These are phyloP conservation scores for Phortica magna DNA, from an alignment of 2,888 invertebrate species.

Conservation along the genomic window DNA sequence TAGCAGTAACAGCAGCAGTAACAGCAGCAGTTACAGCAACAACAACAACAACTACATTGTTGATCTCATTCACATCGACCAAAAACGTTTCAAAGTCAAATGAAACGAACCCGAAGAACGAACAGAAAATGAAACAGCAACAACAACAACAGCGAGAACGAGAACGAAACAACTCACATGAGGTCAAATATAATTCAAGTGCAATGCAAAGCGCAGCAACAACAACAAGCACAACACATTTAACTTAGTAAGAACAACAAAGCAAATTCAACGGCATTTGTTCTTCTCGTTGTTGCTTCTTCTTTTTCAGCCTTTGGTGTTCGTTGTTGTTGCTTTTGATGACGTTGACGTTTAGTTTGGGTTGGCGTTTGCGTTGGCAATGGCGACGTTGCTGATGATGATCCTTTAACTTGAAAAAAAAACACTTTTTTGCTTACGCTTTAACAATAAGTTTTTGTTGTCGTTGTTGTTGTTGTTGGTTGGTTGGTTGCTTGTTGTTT, in stretches of 20 bases:
- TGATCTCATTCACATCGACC: neutral
- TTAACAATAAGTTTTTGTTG: neutral
- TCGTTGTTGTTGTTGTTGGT: slow-evolving; percentile 7
- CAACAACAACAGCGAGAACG: neutral
- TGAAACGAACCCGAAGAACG: neutral
- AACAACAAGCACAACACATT: slow-evolving; percentile 6
- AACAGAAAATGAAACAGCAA: slow-evolving; percentile 4
- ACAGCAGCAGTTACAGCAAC: neutral
- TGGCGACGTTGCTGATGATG: slow-evolving; percentile 51
- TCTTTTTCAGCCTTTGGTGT: no score
- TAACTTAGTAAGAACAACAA: slow-evolving; percentile 37
- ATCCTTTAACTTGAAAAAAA: neutral
- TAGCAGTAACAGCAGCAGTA: neutral
- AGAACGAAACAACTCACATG: neutral
- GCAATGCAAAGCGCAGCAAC: slow-evolving; percentile 15
- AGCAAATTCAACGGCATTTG: slow-evolving; percentile 48
- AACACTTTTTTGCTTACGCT: no score
- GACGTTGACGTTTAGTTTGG: no score
- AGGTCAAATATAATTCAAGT: slow-evolving; percentile 8
- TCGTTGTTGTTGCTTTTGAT: no score
- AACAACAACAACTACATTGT: neutral
- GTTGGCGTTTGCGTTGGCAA: no score
- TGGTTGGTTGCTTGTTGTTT: no score
- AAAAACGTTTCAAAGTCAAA: slow-evolving; percentile 2
- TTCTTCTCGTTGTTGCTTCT: slow-evolving; percentile 27